These are phyloP conservation scores for Tipula unca DNA, from an alignment of 2,888 invertebrate species.

Conservation along the genomic window DNA sequence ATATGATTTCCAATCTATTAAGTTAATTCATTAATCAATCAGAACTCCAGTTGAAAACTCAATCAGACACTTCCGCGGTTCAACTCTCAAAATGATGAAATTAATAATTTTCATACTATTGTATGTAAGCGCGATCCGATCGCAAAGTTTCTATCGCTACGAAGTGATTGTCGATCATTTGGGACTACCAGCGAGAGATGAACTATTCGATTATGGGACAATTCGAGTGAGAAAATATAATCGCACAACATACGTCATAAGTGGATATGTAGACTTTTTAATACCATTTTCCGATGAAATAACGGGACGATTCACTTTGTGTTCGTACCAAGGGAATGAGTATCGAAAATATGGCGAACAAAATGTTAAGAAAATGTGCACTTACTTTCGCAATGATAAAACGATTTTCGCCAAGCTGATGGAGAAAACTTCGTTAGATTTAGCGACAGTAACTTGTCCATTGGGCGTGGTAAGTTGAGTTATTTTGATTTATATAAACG, in stretches of 20 bases:
- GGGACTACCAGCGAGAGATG: neutral
- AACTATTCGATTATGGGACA: neutral
- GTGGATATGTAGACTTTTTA: neutral
- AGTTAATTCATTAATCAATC: too few species aligned
- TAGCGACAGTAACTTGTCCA: neutral
- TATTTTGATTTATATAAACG: neutral
- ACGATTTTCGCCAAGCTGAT: neutral
- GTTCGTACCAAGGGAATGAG: neutral
- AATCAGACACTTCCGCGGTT: neutral
- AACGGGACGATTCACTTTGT: neutral
- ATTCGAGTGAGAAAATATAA: neutral
- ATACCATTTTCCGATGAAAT: neutral
- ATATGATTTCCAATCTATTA: too few species aligned
- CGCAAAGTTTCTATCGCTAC: neutral
- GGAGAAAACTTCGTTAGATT: neutral
- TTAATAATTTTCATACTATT: neutral
- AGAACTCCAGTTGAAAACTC: too few species aligned
- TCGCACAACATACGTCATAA: neutral
- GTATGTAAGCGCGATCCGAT: neutral
- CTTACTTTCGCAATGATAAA: neutral
- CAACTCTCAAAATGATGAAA: neutral
- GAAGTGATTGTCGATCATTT: neutral
- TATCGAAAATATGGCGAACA: neutral
- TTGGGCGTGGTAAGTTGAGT: neutral
- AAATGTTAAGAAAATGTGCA: neutral